Base-by-base conservation (phyloP, 2,888 invertebrate genomes). In the Caenorhabditis virilis region DNA sequence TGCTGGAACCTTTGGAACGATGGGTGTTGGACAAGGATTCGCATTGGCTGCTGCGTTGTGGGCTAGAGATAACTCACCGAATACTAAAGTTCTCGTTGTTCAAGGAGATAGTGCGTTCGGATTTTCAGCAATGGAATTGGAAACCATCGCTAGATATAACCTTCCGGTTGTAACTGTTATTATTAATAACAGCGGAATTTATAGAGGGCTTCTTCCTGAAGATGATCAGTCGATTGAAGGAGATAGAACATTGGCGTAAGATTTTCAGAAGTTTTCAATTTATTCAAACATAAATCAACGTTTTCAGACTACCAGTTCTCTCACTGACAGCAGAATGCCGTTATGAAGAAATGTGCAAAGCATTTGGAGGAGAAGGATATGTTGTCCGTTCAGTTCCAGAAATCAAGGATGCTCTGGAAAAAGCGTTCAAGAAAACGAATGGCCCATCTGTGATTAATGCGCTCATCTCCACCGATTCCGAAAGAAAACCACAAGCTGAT, bases 101-200 rank as follows among this genome's bases (percentile, higher is more conserved):
- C 93, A 95, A 86, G 95, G 95, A 0, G 97, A 97, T 84, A 93
- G 93, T 39, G 97, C 95, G 1, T 95, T 97, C 85, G 97, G 97
- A 2, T 97, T 97, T 86, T 93, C 94, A 25, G 95, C 92, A 80
- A 94, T 95, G 94, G 97, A 97, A 87, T 88, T 95, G 25, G 97
- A 97, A 86, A 97, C 95, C 0, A 91, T 95, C 89, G 89, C 91
- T 82, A 90, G 95, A 62, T 95, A 95, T 85, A 91, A 91, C 79
- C 86, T 97, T 72, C 95, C 95, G 0, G 88, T 95, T 26, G 89
- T 92, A 33, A 89, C 95, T 58, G 88, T 95, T 2, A 89, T 97
- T 64, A 89, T 97, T 6, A 97, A 97, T 85, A 97, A 97, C 86
- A 93, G 91, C 83, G 95, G 95, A 22, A 95, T 95, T 82, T 92